Evolutionary conservation across 2,113 vertebrate species (phyloP), one percentile per base, ranked within the genome.

Genomic region (Ceuthmochares aereus): DNA sequence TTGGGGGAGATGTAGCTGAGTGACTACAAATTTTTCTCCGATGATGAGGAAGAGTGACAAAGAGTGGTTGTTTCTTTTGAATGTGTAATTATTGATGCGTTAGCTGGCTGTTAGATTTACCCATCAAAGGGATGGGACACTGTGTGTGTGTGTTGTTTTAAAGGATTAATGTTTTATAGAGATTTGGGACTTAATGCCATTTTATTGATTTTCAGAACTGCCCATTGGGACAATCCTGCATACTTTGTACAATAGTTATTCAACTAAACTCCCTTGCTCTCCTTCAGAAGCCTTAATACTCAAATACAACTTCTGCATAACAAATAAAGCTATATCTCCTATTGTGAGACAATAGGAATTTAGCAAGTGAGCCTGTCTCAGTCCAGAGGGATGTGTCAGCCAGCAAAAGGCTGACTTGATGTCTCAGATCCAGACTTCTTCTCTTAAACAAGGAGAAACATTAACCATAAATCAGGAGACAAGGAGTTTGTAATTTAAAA

Each of bases 1-100:
- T 54, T 45, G 14, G 19, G 19, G 27, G 25, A 2, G 0, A 0
- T 21, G 60, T 12, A 47, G 19, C 66, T 34, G 16, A n/a, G 52
- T 2, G 22, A 29, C 63, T 70, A 34, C 60, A n/a, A 30, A 30
- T 40, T 29, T 67, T 58, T 43, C 18, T 60, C 21, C 12, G 18
- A 4, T 60, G 37, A 2, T 78, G 43, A 51, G 40, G 7, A 23
- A 59, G 54, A 60, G 14, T n/a, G 54, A 47, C 26, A 69, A 89
- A 49, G 1, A 3, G 37, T 12, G 60, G 43, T 54, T 52, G 4
- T 12, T 75, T 36, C 55, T 73, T 73, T 32, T 2, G n/a, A 29
- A 18, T 4, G 30, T 5, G 49, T 4, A 1, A 19, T n/a, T 56
- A 27, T 3, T 47, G 36, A 49, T 34, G 56, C 7, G 1, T 7